Percentiles rank a stretch among this genome's conserved stretches.
Conservation (phyloP, 2,797 vertebrate genomes). For the Odontamblyopus lacepedii region DNA sequence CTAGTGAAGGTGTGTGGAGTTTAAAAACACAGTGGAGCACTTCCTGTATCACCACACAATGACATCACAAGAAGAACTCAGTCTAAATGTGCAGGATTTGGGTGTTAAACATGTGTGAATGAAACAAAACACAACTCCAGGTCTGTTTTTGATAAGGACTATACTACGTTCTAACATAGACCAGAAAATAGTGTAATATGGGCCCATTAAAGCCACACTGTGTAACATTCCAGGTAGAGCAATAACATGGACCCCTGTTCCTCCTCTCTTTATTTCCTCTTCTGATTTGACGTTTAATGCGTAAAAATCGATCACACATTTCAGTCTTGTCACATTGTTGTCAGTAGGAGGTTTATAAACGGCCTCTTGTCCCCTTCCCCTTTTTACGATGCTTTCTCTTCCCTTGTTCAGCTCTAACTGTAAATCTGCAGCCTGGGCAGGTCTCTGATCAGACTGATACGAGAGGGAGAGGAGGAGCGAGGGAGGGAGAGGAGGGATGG, state of each 20-base stretch:
- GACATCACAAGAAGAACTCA: too few relatives aligned
- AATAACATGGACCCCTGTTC: neutral
- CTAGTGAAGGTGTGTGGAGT: too few relatives aligned
- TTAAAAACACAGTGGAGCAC: too few relatives aligned
- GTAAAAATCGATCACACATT: neutral
- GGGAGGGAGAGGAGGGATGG: conserved; percentile 13
- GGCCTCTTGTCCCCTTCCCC: neutral
- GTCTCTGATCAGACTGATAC: conserved; percentile 52
- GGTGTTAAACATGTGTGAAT: too few relatives aligned
- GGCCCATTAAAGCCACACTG: neutral
- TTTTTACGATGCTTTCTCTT: conserved; percentile 16
- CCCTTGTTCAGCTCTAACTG: conserved; percentile 39
- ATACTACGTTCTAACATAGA: too few relatives aligned
- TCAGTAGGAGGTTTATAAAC: neutral
- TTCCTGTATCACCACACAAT: too few relatives aligned
- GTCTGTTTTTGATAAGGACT: too few relatives aligned
- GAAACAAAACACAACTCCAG: too few relatives aligned
- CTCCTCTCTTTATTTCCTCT: neutral
- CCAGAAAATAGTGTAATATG: too few relatives aligned
- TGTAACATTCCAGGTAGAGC: neutral
- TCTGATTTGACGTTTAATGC: neutral
- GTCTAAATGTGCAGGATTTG: too few relatives aligned
- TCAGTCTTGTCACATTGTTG: neutral
- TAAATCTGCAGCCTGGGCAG: conserved; percentile 51
- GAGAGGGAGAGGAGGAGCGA: conserved; percentile 13